A percentile compares a stretch with the other conserved stretches of the same genome.
Conservation (phyloP, 2,113 vertebrate genomes). For the cattle (Bos taurus) region ARS-UCD2.0 NC_037339.1:86811501-86812000, state of each 20-base stretch:
- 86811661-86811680: conserved; percentile 87
- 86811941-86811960: no score
- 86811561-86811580: conserved; percentile 70
- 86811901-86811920: fast-evolving
- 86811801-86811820: background rate
- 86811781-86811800: background rate
- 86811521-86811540: conserved; percentile 61
- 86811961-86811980: background rate
- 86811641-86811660: conserved; percentile 84
- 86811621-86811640: conserved; percentile 82
- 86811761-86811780: background rate
- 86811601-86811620: conserved; percentile 86
- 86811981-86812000: background rate
- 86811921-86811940: background rate
- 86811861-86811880: fast-evolving
- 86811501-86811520: conserved; percentile 92
- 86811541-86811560: conserved; percentile 72
- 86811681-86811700: conserved; percentile 83
- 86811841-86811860: background rate
- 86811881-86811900: background rate
- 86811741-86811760: background rate
- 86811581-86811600: conserved; percentile 79
- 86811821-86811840: background rate
- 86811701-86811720: conserved; percentile 86
- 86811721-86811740: conserved; percentile 80